phyloP scores from a whole-genome alignment of 2,888 invertebrate species.

The Bembecia ichneumoniformis region DNA sequence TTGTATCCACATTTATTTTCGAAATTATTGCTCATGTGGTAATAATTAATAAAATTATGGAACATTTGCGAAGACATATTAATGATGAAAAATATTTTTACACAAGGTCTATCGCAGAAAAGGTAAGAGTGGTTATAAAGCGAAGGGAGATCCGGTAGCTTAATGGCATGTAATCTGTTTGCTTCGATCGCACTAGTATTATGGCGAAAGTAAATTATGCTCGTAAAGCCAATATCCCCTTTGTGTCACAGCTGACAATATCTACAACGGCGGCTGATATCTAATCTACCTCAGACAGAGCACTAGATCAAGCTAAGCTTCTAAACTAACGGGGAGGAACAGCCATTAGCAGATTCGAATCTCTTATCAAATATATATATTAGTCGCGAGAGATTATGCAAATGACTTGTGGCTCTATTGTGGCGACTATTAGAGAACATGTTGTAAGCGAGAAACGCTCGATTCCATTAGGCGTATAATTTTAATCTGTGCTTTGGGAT shows the following conservation, averaged over 20 bases:
- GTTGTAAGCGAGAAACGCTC: conserved; percentile 6
- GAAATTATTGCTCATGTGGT: no score
- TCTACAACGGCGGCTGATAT: neutral
- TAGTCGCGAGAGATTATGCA: neutral
- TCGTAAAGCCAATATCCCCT: neutral
- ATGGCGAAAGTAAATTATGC: neutral
- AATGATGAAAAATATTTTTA: no score
- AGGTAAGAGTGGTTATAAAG: no score
- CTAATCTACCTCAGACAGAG: neutral
- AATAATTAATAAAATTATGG: no score
- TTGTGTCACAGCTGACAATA: neutral
- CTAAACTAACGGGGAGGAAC: neutral
- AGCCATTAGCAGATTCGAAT: neutral
- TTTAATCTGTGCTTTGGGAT: no score
- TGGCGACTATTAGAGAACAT: conserved; percentile 9
- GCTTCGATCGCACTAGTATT: no score
- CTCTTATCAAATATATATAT: neutral
- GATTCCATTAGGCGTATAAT: no score
- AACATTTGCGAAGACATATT: no score
- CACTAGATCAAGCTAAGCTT: neutral
- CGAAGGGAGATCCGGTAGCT: no score
- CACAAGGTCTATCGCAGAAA: no score
- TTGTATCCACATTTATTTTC: no score
- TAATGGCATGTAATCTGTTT: no score
- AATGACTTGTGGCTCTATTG: neutral